Conservation (phyloP, 2,888 invertebrate genomes). For the Tachystola acroxantha region DNA sequence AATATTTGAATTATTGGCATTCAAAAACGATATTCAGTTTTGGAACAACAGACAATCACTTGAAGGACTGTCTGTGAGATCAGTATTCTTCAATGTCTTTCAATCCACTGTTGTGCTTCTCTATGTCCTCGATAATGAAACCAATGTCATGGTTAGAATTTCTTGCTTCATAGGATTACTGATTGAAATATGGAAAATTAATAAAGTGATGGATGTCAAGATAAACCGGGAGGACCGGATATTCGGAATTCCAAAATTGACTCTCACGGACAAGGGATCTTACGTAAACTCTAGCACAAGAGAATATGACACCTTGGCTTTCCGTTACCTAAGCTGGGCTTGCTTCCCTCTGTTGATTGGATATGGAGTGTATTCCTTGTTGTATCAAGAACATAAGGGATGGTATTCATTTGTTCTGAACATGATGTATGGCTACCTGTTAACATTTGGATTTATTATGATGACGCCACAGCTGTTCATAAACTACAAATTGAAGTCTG, state of each 20-base stretch:
- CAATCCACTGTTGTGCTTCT: slow-evolving; percentile 96
- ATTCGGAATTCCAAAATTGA: slow-evolving; percentile 89
- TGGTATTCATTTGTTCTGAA: slow-evolving; percentile 99
- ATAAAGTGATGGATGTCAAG: slow-evolving; percentile 92
- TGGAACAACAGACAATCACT: slow-evolving; percentile 98
- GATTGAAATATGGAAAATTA: slow-evolving; percentile 99
- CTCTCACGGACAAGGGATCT: slow-evolving; percentile 95
- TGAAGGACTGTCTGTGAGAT: slow-evolving; percentile 97
- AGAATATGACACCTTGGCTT: slow-evolving; percentile 96
- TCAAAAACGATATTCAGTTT: slow-evolving; percentile 99
- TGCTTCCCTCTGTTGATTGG: slow-evolving; percentile 95
- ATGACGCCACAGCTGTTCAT: slow-evolving; percentile 99
- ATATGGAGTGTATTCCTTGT: slow-evolving; percentile 96
- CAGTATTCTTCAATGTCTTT: slow-evolving; percentile 99
- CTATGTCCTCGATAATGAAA: slow-evolving; percentile 99
- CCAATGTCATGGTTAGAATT: slow-evolving; percentile 96
- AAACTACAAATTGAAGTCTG: slow-evolving; percentile 99
- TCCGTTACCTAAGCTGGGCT: slow-evolving; percentile 97
- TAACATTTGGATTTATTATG: slow-evolving; percentile 99
- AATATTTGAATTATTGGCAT: slow-evolving; percentile 98
- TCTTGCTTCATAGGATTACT: slow-evolving; percentile 96
- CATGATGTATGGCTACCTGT: slow-evolving; percentile 97
- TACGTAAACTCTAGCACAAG: slow-evolving; percentile 97
- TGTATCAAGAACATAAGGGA: slow-evolving; percentile 98
- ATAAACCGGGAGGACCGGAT: slow-evolving; percentile 85